A percentile compares a stretch with the other conserved stretches of the same genome.
phyloP scores from a whole-genome alignment of 2,888 invertebrate genomes.

The Crepidodera aurea region DNA sequence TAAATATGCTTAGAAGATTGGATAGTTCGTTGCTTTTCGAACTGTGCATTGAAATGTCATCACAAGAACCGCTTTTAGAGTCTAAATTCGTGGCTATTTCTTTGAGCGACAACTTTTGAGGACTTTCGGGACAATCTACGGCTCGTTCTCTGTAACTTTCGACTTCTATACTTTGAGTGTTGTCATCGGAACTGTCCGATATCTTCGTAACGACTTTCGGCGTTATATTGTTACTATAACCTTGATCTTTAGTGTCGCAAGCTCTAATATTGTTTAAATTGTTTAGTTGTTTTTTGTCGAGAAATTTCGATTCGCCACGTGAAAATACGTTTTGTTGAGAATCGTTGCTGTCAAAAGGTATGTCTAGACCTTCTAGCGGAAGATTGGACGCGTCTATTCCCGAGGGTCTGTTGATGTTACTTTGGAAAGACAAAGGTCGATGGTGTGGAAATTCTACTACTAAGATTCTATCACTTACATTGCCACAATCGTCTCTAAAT shows the following conservation, averaged over 20 bases:
- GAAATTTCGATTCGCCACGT: constrained; percentile 32
- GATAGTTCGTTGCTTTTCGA: constrained; percentile 66
- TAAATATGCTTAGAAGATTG: constrained; percentile 54
- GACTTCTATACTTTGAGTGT: constrained; percentile 33
- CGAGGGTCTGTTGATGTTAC: constrained; percentile 51
- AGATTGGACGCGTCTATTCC: constrained; percentile 56
- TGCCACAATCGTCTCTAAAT: constrained; percentile 87
- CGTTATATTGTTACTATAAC: constrained; percentile 22
- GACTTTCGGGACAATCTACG: constrained; percentile 56
- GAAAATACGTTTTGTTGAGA: constrained; percentile 22
- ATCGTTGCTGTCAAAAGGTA: constrained; percentile 46
- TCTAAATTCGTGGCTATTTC: constrained; percentile 48
- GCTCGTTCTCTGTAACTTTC: constrained; percentile 53
- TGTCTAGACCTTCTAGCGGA: constrained; percentile 50
- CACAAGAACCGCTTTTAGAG: constrained; percentile 57
- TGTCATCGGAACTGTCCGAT: constrained; percentile 47
- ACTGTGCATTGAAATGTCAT: constrained; percentile 69
- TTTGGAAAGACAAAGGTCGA: constrained; percentile 48
- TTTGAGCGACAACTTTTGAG: constrained; percentile 48
- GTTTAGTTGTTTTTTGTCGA: constrained; percentile 45
- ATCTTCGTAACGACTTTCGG: constrained; percentile 11
- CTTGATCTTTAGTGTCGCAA: constrained; percentile 51
- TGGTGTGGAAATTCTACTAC: constrained; percentile 76
- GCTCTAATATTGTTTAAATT: constrained; percentile 58
- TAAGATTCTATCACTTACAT: constrained; percentile 81